Base-by-base conservation (phyloP, 1,140 invertebrate genomes). In the Reticulitermes speratus region DNA sequence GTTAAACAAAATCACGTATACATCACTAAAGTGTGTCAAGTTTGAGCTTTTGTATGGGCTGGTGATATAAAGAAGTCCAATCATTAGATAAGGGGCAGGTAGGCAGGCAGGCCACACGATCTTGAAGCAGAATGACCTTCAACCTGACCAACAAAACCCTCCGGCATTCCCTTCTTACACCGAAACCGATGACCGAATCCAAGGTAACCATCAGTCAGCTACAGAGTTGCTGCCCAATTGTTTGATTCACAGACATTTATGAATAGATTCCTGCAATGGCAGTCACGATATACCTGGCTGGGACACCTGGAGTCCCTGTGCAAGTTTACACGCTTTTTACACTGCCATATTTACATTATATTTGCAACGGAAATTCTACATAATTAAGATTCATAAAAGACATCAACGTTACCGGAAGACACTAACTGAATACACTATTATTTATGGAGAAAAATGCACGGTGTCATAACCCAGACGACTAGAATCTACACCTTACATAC, bases 181-280 rank as follows among this genome's bases (percentile, higher is more conserved):
- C n/a, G 65, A 75, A 75, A 75, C 65, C 65, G n/a, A 75, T 75
- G 65, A 75, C 65, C 65, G 65, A 75, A 75, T 75, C n/a, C 65
- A 75, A 75, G 65, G 65, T 75, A 75, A 75, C 65, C 25, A 23
- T 8, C 59, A 65, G 19, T 23, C 21, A n/a, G 59, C 59, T 11
- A 14, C 25, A 75, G n/a, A 25, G 11, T 25, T 75, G 65, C n/a
- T 75, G 25, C 59, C 65, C 65, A 75, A 75, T 75, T 75, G 65
- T 30, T 75, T 25, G n/a, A 75, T 75, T 75, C 65, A 11, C n/a
- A 14, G 65, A 9, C 65, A 75, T 75, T 75, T 30, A 25, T 30
- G 65, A 75, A 75, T 21, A 55, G 52, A 55, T 16, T 21, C 52
- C 52, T 5, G 19, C 52, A 55, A 55, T 16, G 52, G 19, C 52